phyloP scores from a whole-genome alignment of 1,140 invertebrate genomes.

The Listronotus oregonensis region DNA sequence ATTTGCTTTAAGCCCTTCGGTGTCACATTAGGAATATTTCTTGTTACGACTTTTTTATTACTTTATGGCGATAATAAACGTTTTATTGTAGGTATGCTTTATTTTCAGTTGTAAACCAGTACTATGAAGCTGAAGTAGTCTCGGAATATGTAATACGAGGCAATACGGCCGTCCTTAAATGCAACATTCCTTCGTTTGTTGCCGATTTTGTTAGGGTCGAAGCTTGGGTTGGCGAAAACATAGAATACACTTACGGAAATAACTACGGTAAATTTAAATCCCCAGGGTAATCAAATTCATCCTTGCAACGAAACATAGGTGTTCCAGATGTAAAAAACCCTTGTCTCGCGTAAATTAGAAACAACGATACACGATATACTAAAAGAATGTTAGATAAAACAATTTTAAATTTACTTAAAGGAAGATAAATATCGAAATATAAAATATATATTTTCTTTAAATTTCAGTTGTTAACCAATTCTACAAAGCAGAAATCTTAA shows the following conservation, averaged over 20 bases:
- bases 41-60: background rate
- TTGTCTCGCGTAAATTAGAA: too few relatives aligned
- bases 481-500: constrained; percentile 79
- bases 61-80: background rate
- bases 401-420: too few relatives aligned
- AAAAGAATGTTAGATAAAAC: too few relatives aligned
- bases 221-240: constrained; percentile 82
- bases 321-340: background rate
- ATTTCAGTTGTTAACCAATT: constrained; percentile 78
- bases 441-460: background rate
- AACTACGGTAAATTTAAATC: constrained; percentile 58
- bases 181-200: constrained; percentile 90
- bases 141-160: constrained; percentile 91
- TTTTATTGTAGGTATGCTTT: background rate
- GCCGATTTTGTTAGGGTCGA: constrained; percentile 89
- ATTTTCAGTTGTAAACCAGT: constrained; percentile 83
- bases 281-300: too few relatives aligned
- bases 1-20: background rate
- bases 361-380: too few relatives aligned
- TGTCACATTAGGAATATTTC: background rate
- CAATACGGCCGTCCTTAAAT: constrained; percentile 90
- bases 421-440: too few relatives aligned
- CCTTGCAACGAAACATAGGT: background rate
- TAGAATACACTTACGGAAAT: constrained; percentile 64
- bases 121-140: constrained; percentile 89